Base-by-base conservation (phyloP, 2,797 vertebrate genomes). In the Tapirus indicus region DNA sequence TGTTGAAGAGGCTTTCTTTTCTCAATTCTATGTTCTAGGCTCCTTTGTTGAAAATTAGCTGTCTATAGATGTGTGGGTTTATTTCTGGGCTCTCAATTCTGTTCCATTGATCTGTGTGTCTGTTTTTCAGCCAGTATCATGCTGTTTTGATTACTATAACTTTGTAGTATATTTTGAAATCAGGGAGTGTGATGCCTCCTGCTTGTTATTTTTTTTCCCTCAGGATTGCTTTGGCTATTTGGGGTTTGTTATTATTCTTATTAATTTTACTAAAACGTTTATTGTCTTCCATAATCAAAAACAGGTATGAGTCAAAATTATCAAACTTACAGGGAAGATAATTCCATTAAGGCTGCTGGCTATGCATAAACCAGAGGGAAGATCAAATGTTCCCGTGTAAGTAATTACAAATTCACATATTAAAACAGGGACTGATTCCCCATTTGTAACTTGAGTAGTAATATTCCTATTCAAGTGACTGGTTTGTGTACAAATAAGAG, bases 271-370 rank as follows among this genome's bases (percentile, higher is more conserved):
- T 25, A 85, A 69, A 32, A 0, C 52, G 3, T 82, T 49, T 1
- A 41, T 69, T 94, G 25, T 38, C 17, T 97, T 96, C 1, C 66
- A 41, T 74, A 75, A 14, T 88, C 21, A 94, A 95, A 89, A 71
- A 64, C 60, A 64, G 2, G 0, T 60, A 17, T 80, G 23, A 80
- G 6, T 91, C 1, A 85, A 84, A 84, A 66, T 21, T n/a, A 77
- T 7, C 21, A 82, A 62, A 38, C 9, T 52, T 74, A 92, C 1
- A 62, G 1, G n/a, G 17, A 85, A 91, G 32, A 71, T 86, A 78
- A 62, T 94, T 23, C 12, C 8, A 69, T 80, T 66, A 77, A 66
- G 21, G 6, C 27, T 91, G 14, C 18, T 74, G 12, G n/a, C 21
- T 71, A 6, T 56, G 17, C 32, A 66, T 54, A 80, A 87, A 68